Evolutionary conservation across 2,888 invertebrate genomes (phyloP).

Genomic region (Oxystoma pomonae): DNA sequence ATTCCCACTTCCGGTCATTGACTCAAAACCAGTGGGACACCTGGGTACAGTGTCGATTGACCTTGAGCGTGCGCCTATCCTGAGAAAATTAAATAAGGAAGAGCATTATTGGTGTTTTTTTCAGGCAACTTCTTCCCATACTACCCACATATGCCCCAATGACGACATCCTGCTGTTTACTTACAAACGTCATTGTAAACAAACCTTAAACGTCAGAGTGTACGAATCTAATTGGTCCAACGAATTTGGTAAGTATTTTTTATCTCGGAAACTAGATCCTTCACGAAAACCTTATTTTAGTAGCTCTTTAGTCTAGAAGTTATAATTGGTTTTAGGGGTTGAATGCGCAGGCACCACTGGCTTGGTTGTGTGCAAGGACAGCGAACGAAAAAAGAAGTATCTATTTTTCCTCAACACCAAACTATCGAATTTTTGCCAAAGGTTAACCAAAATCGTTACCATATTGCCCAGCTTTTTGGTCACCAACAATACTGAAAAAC

Average conservation of each 20-base stretch:
- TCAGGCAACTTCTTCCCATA: constrained; percentile 61
- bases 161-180: constrained; percentile 70
- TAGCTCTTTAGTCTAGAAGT: background rate
- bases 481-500: constrained; percentile 63
- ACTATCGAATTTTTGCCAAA: constrained; percentile 67
- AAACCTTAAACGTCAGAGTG: constrained; percentile 53
- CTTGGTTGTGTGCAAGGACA: constrained; percentile 66
- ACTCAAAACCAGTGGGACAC: too few relatives aligned
- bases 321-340: constrained; percentile 41
- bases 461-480: constrained; percentile 76
- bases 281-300: background rate
- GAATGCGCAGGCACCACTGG: constrained; percentile 75
- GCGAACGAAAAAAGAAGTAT: constrained; percentile 68
- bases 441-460: constrained; percentile 74
- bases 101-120: constrained; percentile 14
- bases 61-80: too few relatives aligned
- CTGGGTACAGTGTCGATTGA: too few relatives aligned
- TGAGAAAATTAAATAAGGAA: too few relatives aligned
- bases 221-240: constrained; percentile 65
- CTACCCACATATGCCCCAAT: constrained; percentile 52
- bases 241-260: constrained; percentile 44
- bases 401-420: constrained; percentile 65
- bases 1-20: too few relatives aligned
- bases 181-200: constrained; percentile 53
- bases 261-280: background rate